phyloP scores from a whole-genome alignment of 2,888 invertebrate species.

The Icerya purchasi region DNA sequence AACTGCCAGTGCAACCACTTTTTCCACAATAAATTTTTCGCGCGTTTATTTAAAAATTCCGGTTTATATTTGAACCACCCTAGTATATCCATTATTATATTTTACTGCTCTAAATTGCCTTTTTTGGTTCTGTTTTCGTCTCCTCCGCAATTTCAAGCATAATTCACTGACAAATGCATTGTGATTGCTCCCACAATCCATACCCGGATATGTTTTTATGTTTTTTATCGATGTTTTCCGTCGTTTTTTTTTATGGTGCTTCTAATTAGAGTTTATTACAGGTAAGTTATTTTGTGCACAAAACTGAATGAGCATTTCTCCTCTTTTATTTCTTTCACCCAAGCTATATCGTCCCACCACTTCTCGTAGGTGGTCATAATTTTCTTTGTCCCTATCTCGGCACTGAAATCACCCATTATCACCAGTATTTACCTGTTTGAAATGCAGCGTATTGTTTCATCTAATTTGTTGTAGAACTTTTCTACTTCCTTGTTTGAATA shows the following conservation, averaged over 20 bases:
- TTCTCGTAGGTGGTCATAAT: neutral
- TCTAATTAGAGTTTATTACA: neutral
- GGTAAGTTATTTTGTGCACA: neutral
- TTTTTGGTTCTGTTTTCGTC: neutral
- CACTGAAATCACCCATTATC: neutral
- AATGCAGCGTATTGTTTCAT: neutral
- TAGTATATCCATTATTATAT: neutral
- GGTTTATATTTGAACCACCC: too few relatives aligned
- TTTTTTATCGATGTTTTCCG: neutral
- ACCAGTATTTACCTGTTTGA: neutral
- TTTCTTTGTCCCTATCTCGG: neutral
- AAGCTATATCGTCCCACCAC: neutral
- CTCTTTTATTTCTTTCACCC: neutral
- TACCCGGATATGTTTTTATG: neutral
- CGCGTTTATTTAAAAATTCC: too few relatives aligned
- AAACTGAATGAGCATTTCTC: neutral
- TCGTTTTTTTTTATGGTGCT: neutral
- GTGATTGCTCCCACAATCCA: neutral
- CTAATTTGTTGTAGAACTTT: neutral
- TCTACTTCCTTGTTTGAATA: neutral
- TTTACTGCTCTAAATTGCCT: neutral
- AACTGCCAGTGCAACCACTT: too few relatives aligned
- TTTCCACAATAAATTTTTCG: too few relatives aligned
- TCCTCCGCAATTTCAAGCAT: neutral
- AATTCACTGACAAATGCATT: neutral